Percentiles rank a stretch among this genome's conserved stretches.
phyloP scores from a whole-genome alignment of 37 sponge, comb jelly and placozoan species.

The Chondrilla cf. caribensis region DNA sequence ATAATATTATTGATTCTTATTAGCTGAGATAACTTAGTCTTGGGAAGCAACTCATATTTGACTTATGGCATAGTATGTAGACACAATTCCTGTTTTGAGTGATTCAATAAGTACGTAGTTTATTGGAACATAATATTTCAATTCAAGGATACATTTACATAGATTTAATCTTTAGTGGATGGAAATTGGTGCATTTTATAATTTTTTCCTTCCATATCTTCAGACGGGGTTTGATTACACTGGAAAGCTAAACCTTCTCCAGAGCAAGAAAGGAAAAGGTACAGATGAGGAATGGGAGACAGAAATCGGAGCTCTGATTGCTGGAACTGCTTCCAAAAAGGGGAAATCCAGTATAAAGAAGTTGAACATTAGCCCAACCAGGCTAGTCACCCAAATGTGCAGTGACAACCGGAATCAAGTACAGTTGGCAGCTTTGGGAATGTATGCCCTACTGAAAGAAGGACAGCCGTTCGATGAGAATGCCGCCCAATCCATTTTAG shows the following conservation, averaged over 20 bases:
- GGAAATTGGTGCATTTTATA: not conserved
- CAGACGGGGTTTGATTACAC: not conserved
- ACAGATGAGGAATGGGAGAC: slow-evolving; percentile 19
- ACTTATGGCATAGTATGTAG: not conserved
- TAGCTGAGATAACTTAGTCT: not conserved
- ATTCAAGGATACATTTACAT: too few relatives aligned
- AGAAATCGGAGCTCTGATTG: not conserved
- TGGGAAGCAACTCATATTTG: not conserved
- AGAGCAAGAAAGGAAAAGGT: too few relatives aligned
- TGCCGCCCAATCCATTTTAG: not conserved
- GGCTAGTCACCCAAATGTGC: not conserved
- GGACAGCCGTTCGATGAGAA: not conserved
- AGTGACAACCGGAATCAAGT: not conserved
- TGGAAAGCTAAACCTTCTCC: not conserved
- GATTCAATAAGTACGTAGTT: not conserved
- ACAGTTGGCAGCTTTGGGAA: not conserved
- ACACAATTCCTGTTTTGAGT: not conserved
- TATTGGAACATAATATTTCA: not conserved
- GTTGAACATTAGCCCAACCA: not conserved
- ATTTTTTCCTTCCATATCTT: too few relatives aligned
- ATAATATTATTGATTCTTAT: too few relatives aligned
- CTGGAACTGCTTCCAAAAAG: not conserved
- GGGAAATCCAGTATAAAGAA: not conserved
- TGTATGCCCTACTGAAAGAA: not conserved
- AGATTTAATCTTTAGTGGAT: too few relatives aligned